Evolutionary conservation across 2,888 invertebrate genomes (phyloP).

Genomic region (Eulithis prunata): DNA sequence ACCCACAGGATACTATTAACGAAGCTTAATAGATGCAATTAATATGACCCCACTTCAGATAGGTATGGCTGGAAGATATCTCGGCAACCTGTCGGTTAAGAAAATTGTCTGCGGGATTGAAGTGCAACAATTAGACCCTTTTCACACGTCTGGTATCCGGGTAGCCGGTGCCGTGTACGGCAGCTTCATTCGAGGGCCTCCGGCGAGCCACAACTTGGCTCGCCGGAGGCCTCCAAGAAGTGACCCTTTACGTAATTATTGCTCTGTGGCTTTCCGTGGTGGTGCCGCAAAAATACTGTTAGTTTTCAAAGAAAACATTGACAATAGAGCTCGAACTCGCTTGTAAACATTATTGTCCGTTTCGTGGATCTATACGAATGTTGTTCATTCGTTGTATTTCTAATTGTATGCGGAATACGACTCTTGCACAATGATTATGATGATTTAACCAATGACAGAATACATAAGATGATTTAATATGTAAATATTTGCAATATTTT

Average conservation of each 20-base stretch:
- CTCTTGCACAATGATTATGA: too few species aligned
- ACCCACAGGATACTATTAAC: constrained; percentile 64
- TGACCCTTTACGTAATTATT: too few species aligned
- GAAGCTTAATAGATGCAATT: constrained; percentile 70
- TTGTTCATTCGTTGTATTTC: constrained; percentile 28
- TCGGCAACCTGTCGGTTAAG: constrained; percentile 35
- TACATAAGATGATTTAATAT: background rate
- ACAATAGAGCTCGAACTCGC: constrained; percentile 41
- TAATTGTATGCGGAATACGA: constrained; percentile 1
- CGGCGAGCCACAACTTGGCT: too few species aligned
- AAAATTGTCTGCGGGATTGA: constrained; percentile 15
- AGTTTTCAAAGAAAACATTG: constrained; percentile 46
- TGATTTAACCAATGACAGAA: background rate
- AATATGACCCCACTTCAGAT: constrained; percentile 55
- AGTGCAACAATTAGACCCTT: constrained; percentile 2
- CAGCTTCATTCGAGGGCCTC: too few species aligned
- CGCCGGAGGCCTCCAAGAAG: too few species aligned
- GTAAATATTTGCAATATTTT: background rate
- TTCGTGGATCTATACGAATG: constrained; percentile 37
- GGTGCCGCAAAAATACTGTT: constrained; percentile 12
- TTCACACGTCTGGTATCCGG: too few species aligned
- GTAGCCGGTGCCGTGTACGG: too few species aligned
- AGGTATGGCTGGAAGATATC: constrained; percentile 34
- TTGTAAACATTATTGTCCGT: constrained; percentile 45
- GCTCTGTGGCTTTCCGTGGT: too few species aligned